Evolutionary conservation across 2,888 invertebrate genomes (phyloP).

Genomic region (Microctonus aethiopoides): DNA sequence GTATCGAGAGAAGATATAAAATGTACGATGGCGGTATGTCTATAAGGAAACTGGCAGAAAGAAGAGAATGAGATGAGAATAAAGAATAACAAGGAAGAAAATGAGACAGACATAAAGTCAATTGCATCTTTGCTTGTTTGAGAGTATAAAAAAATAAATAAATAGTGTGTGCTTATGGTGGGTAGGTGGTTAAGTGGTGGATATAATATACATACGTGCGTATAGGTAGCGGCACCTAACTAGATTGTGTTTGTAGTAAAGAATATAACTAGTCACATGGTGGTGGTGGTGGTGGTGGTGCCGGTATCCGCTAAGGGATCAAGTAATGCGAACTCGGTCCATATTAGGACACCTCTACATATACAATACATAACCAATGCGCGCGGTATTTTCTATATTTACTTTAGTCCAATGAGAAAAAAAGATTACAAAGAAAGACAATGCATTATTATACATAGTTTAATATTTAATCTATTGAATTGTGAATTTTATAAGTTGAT

Average conservation of each 20-base stretch:
- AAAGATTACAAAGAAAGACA: neutral
- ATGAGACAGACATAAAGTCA: slow-evolving; percentile 26
- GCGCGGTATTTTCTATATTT: slow-evolving; percentile 7
- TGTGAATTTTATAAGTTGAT: no score
- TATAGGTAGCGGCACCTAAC: slow-evolving; percentile 40
- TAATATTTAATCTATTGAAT: no score
- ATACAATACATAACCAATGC: slow-evolving; percentile 19
- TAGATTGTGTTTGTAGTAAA: slow-evolving; percentile 4
- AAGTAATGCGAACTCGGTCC: slow-evolving; percentile 61
- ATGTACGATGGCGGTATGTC: slow-evolving; percentile 33
- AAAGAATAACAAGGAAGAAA: slow-evolving; percentile 10
- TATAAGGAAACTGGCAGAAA: slow-evolving; percentile 31
- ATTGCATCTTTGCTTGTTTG: slow-evolving; percentile 18
- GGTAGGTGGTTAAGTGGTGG: neutral
- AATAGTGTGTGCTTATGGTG: neutral
- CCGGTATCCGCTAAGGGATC: slow-evolving; percentile 50
- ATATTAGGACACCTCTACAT: slow-evolving; percentile 54
- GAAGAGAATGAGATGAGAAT: slow-evolving; percentile 25
- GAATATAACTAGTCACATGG: slow-evolving; percentile 39
- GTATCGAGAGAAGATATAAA: slow-evolving; percentile 38
- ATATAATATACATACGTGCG: slow-evolving; percentile 31
- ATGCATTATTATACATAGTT: no score
- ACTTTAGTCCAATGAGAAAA: neutral
- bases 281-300: slow-evolving; percentile 20
- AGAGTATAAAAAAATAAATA: slow-evolving; percentile 24